Evolutionary conservation across 53 echinoderm and acorn worm species (phyloP), one percentile per base, ranked within the genome.

Genomic region (Astropecten irregularis): DNA sequence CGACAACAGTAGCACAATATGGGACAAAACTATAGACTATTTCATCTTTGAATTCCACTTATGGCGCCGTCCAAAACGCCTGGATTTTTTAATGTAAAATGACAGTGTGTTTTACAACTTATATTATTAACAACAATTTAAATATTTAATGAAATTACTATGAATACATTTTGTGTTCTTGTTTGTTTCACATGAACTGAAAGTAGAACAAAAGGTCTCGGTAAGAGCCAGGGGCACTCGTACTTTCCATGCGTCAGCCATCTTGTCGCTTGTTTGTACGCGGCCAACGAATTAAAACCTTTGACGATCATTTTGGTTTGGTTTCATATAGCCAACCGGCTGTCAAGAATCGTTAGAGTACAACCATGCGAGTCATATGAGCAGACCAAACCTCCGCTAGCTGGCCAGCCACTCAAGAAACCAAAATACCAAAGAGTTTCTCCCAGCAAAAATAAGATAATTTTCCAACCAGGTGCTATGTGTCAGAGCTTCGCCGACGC

Each of bases 281-380:
- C 52, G 72, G 53, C 52, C 52, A 72, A 52, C 72, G 72, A 72
- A 72, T 72, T 72, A 72, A 72, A 72, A 72, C 51, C 72, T 79
- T 62, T 47, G 21, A 55, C 15, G 58, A 58, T 51, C 59, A 53
- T 61, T 46, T 79, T 48, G 79, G 35, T 62, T 31, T 47, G 79
- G 79, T 79, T 79, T 79, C 79, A 61, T 47, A 62, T 61, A 37
- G 61, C 62, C n/a, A 31, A 46, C 61, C 62, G 79, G 46, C 79
- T 79, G 79, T 79, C 79, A 79, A 33, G 27, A 18, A 33, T 34
- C 11, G 63, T 79, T 79, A 79, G 79, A 79, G 62, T 8, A 36
- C 40, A 79, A 79, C 48, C 79, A 79, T 39, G 9, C 48, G 48
- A 79, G 34, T 9, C 34, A 34, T 31, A 15, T 10, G 36, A 48